Percentiles rank a stretch among this genome's conserved stretches.
phyloP scores from a whole-genome alignment of 2,797 vertebrate genomes.

The Gorsachius magnificus region DNA sequence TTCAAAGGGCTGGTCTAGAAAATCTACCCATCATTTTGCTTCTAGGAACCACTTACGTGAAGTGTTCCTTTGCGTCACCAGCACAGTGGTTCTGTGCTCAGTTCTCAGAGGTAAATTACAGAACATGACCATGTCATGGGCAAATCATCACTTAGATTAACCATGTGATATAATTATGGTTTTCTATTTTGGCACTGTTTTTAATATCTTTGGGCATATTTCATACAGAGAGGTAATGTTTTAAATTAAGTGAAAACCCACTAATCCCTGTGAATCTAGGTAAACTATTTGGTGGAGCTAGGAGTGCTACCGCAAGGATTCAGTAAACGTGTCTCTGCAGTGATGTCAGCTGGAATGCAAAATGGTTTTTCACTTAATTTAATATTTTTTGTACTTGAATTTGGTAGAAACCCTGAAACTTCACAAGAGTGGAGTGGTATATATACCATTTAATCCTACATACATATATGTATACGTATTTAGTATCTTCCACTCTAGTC shows the following conservation, averaged over 20 bases:
- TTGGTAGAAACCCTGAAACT: not conserved
- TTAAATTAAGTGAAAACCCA: conserved; percentile 7
- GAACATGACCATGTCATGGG: not conserved
- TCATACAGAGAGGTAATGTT: not conserved
- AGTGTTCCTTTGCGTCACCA: not conserved
- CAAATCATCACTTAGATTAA: not conserved
- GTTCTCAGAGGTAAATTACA: not conserved
- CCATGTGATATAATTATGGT: not conserved
- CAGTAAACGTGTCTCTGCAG: not conserved
- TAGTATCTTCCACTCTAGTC: not conserved
- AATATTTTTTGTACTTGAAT: not conserved
- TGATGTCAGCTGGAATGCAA: not conserved
- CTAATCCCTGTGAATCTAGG: not conserved
- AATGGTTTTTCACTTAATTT: not conserved
- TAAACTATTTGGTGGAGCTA: not conserved
- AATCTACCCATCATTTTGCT: not conserved
- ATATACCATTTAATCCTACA: not conserved
- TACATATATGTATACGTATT: not conserved
- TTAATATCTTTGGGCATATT: not conserved
- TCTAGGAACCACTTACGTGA: not conserved
- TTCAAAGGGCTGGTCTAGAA: not conserved
- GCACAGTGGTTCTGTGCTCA: not conserved
- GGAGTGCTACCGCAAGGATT: not conserved
- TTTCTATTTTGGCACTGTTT: not conserved
- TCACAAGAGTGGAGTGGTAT: not conserved